phyloP scores from a whole-genome alignment of 2,888 invertebrate species.

The Cataglyphis rosenhaueri region DNA sequence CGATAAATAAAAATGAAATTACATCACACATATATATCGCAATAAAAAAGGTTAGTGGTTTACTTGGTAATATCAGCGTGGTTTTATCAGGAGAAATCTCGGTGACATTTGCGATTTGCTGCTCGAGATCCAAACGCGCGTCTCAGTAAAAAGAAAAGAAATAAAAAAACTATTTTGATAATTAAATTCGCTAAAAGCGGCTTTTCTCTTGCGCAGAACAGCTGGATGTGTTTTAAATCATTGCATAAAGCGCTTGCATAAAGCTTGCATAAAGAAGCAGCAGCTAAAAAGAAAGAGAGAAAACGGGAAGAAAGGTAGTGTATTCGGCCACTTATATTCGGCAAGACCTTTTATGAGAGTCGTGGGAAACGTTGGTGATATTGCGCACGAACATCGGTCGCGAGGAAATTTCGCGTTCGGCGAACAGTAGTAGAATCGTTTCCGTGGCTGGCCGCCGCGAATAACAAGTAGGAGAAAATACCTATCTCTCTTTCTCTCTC shows the following conservation, averaged over 20 bases:
- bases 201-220: conserved; percentile 44
- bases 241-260: conserved; percentile 43
- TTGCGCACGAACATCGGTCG: conserved; percentile 37
- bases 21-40: conserved; percentile 7
- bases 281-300: conserved; percentile 14
- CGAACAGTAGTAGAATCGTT: conserved; percentile 37
- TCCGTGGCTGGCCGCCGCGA: conserved; percentile 24
- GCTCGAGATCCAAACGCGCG: conserved; percentile 18
- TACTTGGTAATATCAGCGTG: conserved; percentile 25
- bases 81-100: conserved; percentile 13
- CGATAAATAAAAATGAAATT: background rate
- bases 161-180: conserved; percentile 15
- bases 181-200: conserved; percentile 46
- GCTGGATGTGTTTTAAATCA: conserved; percentile 54
- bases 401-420: conserved; percentile 49
- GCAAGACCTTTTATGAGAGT: conserved; percentile 44
- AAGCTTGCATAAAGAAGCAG: conserved; percentile 49
- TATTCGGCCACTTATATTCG: conserved; percentile 33
- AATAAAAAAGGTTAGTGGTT: conserved; percentile 8
- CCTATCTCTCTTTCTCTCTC: background rate
- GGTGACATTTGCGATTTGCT: conserved; percentile 12
- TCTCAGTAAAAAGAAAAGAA: background rate
- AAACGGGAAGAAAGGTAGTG: background rate
- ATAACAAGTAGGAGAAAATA: conserved; percentile 39
- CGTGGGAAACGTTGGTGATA: conserved; percentile 49